Conservation (phyloP, 2,113 vertebrate species). For the Ctenomys sociabilis region DNA sequence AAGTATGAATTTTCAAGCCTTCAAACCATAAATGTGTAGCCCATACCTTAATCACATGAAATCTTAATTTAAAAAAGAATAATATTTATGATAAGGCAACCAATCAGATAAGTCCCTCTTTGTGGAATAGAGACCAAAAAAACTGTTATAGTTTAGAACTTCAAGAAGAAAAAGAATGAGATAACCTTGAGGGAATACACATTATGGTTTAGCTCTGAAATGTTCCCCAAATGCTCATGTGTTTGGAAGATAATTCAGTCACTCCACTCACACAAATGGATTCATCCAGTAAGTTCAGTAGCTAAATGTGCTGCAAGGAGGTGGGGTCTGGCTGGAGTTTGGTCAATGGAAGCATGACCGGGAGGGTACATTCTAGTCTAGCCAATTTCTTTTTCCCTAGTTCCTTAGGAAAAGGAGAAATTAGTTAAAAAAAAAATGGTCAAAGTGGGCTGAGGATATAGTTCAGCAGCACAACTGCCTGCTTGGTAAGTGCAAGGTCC, state of each 20-base stretch:
- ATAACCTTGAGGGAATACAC: neutral
- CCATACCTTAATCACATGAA: neutral
- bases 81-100: neutral
- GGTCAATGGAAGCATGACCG: neutral
- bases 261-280: neutral
- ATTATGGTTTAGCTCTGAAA: neutral
- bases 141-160: neutral
- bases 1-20: neutral
- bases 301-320: neutral
- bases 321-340: neutral
- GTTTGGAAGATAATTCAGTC: neutral
- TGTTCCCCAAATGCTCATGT: neutral
- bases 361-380: neutral
- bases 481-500: too few species aligned
- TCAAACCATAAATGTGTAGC: neutral
- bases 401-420: conserved; percentile 12
- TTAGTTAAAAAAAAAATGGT: neutral
- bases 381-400: too few species aligned
- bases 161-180: neutral
- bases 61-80: neutral
- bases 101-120: neutral
- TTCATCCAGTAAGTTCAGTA: neutral
- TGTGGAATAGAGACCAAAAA: neutral
- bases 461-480: too few species aligned
- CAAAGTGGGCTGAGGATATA: neutral